Base-by-base conservation (phyloP, 2,113 vertebrate genomes). In the Embiotoca jacksoni region DNA sequence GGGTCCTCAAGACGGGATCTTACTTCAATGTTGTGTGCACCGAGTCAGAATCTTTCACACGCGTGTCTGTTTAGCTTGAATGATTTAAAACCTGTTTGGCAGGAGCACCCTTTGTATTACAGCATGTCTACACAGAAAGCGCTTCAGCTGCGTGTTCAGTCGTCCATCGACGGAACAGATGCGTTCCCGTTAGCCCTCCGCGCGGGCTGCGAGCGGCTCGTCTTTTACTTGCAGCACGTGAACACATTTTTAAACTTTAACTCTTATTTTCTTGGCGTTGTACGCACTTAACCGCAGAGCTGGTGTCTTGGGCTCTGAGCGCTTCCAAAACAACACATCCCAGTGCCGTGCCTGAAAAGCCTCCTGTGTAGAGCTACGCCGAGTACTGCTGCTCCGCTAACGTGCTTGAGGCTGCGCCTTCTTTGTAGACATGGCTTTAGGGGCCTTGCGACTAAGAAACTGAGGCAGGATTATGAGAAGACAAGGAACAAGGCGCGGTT, bases 381-480 rank as follows among this genome's bases (percentile, higher is more conserved):
- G 7, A 23, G 16, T 9, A 8, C 33, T 7, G 9, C 13, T 35
- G 7, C 67, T 35, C 39, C 7, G 33, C 23, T 39, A 9, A 7
- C 6, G 3, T 23, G 23, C 23, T 23, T 23, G 23, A 23, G 23
- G 23, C 62, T 52, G 33, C 0, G 30, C n/a, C 58, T 37, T 56
- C 59, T 62, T 67, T 50, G 59, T 23, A 78, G 33, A 56, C 39
- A 31, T 23, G 31, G 36, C 69, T 55, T 59, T 11, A 39, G 32
- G 44, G 54, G 39, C 23, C 37, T 53, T 47, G 53, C 32, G 56
- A 61, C 65, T 46, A 37, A 60, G 70, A 81, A 72, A 80, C 80
- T 55, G 81, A 91, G 75, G 75, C 84, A 63, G 76, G 80, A 66
- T 74, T 56, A 72, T 50, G 64, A 70, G 70, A 78, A 23, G 73